A percentile compares a stretch with the other conserved stretches of the same genome.
Conservation (phyloP, 2,888 invertebrate species). For the Tetragnatha montana region DNA sequence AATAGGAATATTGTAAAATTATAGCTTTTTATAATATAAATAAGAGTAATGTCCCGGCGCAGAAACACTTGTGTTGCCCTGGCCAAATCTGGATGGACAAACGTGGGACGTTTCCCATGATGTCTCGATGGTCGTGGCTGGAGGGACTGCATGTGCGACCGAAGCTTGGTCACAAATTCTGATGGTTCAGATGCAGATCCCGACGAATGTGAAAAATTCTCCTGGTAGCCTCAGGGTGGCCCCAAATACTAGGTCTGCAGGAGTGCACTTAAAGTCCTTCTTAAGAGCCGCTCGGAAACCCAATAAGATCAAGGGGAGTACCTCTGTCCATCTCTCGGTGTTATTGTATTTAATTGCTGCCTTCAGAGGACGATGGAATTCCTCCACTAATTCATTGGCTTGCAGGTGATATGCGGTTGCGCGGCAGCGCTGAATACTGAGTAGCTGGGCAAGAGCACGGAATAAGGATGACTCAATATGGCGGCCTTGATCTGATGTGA, state of each 20-base stretch:
- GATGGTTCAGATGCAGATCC: neutral
- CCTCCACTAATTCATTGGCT: neutral
- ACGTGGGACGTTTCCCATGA: neutral
- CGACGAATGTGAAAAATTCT: neutral
- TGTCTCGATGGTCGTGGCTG: neutral
- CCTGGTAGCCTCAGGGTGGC: neutral
- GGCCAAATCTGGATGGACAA: neutral
- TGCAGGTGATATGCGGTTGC: neutral
- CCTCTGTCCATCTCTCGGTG: slow-evolving; percentile 6
- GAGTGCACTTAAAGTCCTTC: neutral
- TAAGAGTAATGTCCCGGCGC: neutral
- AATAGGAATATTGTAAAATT: too few relatives aligned
- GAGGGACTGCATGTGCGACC: neutral
- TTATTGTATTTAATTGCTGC: neutral
- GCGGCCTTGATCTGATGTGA: slow-evolving; percentile 74
- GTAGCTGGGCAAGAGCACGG: neutral
- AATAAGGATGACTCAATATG: slow-evolving; percentile 73
- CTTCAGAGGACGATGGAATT: too few relatives aligned
- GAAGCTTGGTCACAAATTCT: slow-evolving; percentile 1
- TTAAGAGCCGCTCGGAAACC: neutral
- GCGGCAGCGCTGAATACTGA: neutral
- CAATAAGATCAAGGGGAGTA: neutral
- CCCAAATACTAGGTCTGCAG: slow-evolving; percentile 6
- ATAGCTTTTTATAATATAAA: too few relatives aligned
- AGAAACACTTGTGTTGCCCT: neutral